A percentile compares a stretch with the other conserved stretches of the same genome.
Evolutionary conservation across 2,888 invertebrate genomes (phyloP).

Genomic region (Venusia cambrica): DNA sequence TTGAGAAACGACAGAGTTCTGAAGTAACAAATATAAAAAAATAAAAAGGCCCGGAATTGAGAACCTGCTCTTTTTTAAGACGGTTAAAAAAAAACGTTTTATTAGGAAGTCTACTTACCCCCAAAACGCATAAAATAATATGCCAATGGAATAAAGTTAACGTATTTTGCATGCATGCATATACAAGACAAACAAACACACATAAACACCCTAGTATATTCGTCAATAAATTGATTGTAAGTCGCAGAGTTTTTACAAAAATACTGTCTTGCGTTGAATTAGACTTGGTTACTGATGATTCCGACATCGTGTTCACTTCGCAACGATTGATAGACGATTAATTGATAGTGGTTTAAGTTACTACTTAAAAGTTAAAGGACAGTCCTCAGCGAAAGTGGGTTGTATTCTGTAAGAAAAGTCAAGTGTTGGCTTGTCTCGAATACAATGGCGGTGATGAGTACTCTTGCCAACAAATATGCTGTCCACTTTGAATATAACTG

Average conservation of each 20-base stretch:
- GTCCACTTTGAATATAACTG: too few species aligned
- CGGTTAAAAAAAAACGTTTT: slow-evolving; percentile 1
- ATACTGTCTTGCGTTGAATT: slow-evolving; percentile 18
- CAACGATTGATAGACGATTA: slow-evolving; percentile 26
- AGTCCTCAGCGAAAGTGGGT: slow-evolving; percentile 3
- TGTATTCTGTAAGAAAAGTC: too few species aligned
- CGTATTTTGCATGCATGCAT: slow-evolving; percentile 27
- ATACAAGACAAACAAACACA: slow-evolving; percentile 41
- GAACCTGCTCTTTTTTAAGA: too few species aligned
- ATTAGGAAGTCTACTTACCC: slow-evolving; percentile 37
- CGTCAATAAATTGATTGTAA: slow-evolving; percentile 36
- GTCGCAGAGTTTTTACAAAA: slow-evolving; percentile 33
- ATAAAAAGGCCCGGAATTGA: too few species aligned
- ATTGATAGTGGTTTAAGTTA: slow-evolving; percentile 16
- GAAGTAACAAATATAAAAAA: too few species aligned
- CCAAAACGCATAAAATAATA: slow-evolving; percentile 44
- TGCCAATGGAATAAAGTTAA: slow-evolving; percentile 36
- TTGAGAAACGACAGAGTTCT: too few species aligned
- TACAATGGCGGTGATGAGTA: too few species aligned
- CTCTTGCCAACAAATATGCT: too few species aligned
- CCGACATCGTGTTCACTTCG: slow-evolving; percentile 27
- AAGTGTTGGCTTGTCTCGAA: too few species aligned
- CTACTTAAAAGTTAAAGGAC: slow-evolving; percentile 18
- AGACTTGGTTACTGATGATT: slow-evolving; percentile 10
- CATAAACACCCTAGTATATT: slow-evolving; percentile 40